phyloP scores from a whole-genome alignment of 2,797 vertebrate genomes.

The Lepus oiostolus region DNA sequence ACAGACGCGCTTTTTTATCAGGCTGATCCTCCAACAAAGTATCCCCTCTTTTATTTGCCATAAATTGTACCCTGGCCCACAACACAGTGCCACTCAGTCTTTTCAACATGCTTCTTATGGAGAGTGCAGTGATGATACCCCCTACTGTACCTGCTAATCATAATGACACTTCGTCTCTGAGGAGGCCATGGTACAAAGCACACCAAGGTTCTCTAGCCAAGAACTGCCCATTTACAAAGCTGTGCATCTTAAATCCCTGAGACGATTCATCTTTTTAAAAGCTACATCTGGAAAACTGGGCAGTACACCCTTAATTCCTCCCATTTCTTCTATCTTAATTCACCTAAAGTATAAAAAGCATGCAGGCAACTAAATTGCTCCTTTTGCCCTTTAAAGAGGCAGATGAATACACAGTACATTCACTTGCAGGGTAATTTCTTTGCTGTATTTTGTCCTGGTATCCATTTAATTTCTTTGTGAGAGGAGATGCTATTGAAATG shows the following conservation, averaged over 20 bases:
- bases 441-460: constrained; percentile 8
- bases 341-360: neutral
- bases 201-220: neutral
- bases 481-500: constrained; percentile 67
- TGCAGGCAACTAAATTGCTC: neutral
- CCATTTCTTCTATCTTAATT: constrained; percentile 5
- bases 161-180: neutral
- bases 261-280: neutral
- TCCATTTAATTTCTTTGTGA: constrained; percentile 50
- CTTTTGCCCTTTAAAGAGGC: neutral
- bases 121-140: neutral
- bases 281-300: neutral
- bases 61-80: neutral
- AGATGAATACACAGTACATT: constrained; percentile 36
- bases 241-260: neutral
- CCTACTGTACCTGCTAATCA: neutral
- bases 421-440: constrained; percentile 72
- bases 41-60: neutral
- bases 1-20: neutral
- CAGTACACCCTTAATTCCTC: neutral
- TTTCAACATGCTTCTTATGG: neutral
- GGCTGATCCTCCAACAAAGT: neutral
- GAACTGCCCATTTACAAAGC: neutral
- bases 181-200: neutral
- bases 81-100: neutral